A percentile compares a stretch with the other conserved stretches of the same genome.
Conservation (phyloP, 2,888 invertebrate genomes). For the Ochlodes sylvanus region DNA sequence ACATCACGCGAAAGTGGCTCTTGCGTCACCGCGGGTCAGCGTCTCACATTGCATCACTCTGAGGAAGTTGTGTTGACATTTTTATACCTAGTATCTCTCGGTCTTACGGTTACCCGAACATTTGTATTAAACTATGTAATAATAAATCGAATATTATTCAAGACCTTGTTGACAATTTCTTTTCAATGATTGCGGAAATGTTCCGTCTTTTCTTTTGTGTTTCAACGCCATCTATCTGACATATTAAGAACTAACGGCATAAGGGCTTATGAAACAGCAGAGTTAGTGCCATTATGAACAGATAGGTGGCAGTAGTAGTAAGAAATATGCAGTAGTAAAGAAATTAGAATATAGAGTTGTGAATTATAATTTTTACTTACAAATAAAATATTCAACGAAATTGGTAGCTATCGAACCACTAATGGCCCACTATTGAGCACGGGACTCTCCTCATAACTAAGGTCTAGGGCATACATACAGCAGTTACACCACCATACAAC, state of each 20-base stretch:
- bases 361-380: too few species aligned
- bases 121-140: conserved; percentile 6
- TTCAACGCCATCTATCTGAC: conserved; percentile 53
- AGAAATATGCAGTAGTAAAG: not conserved
- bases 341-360: too few species aligned
- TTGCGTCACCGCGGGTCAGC: conserved; percentile 74
- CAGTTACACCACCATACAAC: too few species aligned
- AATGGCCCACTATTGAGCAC: too few species aligned
- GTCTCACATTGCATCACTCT: conserved; percentile 73
- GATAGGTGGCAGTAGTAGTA: conserved; percentile 40
- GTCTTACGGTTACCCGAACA: conserved; percentile 41
- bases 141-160: conserved; percentile 3
- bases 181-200: not conserved
- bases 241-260: conserved; percentile 19
- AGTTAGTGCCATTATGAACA: conserved; percentile 11
- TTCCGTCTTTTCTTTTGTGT: not conserved
- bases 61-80: conserved; percentile 33
- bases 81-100: conserved; percentile 47
- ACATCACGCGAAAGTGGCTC: conserved; percentile 74
- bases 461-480: too few species aligned
- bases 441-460: too few species aligned
- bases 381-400: too few species aligned
- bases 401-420: too few species aligned
- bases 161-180: not conserved
- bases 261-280: conserved; percentile 1